phyloP scores from a whole-genome alignment of 2,888 invertebrate species.

The Galerucella nymphaeae region DNA sequence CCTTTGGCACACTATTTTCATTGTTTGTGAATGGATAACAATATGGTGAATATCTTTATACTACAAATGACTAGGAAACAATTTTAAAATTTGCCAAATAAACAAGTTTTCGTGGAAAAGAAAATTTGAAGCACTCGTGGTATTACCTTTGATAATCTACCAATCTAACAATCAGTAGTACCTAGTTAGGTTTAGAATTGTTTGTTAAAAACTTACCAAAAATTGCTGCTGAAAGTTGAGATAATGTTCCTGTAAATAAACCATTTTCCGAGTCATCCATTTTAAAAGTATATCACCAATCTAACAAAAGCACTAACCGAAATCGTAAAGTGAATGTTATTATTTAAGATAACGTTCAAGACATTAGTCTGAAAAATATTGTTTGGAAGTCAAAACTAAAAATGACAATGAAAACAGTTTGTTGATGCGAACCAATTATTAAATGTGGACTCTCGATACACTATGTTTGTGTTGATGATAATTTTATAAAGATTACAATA shows the following conservation, averaged over 20 bases:
- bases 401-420: not conserved
- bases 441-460: not conserved
- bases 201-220: conserved; percentile 27
- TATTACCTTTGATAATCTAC: too few species aligned
- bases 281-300: not conserved
- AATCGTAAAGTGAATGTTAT: not conserved
- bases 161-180: too few species aligned
- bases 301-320: conserved; percentile 3
- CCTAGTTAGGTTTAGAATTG: too few species aligned
- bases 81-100: too few species aligned
- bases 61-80: too few species aligned
- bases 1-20: too few species aligned
- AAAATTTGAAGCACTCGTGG: too few species aligned
- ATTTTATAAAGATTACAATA: not conserved
- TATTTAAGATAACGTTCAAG: not conserved
- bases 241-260: conserved; percentile 33
- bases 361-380: not conserved
- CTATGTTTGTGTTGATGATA: not conserved
- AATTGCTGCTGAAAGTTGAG: conserved; percentile 31
- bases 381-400: not conserved
- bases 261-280: conserved; percentile 18
- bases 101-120: too few species aligned
- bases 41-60: too few species aligned
- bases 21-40: too few species aligned
- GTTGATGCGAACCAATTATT: not conserved